Percentiles rank a stretch among this genome's conserved stretches.
Conservation (phyloP, 2,113 vertebrate species). For the Aphelocoma coerulescens region DNA sequence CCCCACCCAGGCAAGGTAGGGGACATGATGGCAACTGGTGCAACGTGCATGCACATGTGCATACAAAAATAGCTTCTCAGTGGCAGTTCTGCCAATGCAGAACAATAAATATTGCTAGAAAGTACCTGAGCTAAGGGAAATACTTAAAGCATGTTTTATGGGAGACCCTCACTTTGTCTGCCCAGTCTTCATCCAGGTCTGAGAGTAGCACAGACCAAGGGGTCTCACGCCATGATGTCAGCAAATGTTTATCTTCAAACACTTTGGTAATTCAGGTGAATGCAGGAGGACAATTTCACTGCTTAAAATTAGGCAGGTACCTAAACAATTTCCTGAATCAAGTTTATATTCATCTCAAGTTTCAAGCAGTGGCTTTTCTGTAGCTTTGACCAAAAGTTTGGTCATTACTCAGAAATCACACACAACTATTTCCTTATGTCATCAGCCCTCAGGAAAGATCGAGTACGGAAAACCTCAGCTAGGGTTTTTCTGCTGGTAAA, state of each 20-base stretch:
- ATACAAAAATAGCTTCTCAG: background rate
- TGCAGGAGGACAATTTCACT: background rate
- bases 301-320: conserved; percentile 48
- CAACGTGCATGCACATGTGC: rapidly evolving
- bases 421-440: conserved; percentile 28
- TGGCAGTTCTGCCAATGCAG: background rate
- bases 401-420: conserved; percentile 26
- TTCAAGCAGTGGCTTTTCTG: conserved; percentile 6
- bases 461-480: background rate
- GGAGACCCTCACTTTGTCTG: background rate
- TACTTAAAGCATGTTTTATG: background rate
- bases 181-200: background rate
- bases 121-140: rapidly evolving
- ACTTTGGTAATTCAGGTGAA: conserved; percentile 17
- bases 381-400: conserved; percentile 29
- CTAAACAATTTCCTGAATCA: conserved; percentile 26
- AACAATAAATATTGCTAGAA: background rate
- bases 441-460: background rate
- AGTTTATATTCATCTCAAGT: background rate
- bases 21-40: rapidly evolving
- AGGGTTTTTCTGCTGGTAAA: background rate
- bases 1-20: background rate
- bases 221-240: background rate
- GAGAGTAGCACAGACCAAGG: background rate
- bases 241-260: conserved; percentile 11